These are phyloP conservation scores for Corythucha ciliata DNA, from an alignment of 2,888 invertebrate genomes.

Conservation along the genomic window DNA sequence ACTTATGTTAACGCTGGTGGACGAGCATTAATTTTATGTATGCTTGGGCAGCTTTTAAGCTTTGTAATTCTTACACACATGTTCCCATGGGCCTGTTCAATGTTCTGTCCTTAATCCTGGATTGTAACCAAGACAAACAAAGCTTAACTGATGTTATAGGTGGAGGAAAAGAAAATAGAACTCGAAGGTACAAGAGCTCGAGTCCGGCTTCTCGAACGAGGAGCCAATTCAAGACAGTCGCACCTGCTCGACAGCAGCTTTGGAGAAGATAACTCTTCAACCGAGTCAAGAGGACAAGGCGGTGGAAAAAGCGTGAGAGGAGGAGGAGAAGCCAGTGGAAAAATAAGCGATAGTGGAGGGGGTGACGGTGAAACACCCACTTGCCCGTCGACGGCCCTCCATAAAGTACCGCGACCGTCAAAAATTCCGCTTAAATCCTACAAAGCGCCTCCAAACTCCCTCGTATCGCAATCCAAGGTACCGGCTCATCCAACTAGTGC, in stretches of 20 bases:
- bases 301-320: no score
- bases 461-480: background rate
- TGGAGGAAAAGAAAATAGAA: conserved; percentile 74
- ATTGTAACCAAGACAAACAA: no score
- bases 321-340: conserved; percentile 19
- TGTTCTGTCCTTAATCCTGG: no score
- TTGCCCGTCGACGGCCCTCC: conserved; percentile 38
- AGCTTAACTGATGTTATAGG: no score
- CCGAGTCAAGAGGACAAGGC: conserved; percentile 45
- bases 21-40: no score
- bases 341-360: conserved; percentile 9
- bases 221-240: conserved; percentile 30
- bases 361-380: conserved; percentile 31
- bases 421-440: conserved; percentile 39
- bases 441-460: conserved; percentile 35
- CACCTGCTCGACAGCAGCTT: no score
- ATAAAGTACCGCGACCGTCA: conserved; percentile 17
- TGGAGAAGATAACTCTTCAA: conserved; percentile 51
- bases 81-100: no score
- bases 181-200: conserved; percentile 71
- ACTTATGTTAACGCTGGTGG: no score
- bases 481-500: conserved; percentile 18
- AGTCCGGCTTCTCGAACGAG: conserved; percentile 60
- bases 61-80: no score
- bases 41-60: no score